phyloP scores from a whole-genome alignment of 2,797 vertebrate genomes.

The Malacoraja senta region DNA sequence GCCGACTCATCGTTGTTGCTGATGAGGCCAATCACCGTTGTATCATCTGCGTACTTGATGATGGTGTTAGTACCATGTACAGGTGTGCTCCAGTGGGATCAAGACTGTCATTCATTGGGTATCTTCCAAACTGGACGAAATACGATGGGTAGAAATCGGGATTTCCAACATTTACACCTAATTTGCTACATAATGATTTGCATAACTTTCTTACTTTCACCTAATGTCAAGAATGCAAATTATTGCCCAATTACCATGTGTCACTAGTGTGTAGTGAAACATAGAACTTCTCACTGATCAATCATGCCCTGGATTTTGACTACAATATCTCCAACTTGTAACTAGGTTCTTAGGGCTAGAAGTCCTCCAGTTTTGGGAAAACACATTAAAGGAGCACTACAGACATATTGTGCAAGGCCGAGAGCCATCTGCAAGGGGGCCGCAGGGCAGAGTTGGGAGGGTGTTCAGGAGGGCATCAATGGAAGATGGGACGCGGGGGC shows the following conservation, averaged over 20 bases:
- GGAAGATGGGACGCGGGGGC: no score
- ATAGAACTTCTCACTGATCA: not conserved
- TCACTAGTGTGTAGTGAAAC: not conserved
- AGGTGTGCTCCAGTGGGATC: not conserved
- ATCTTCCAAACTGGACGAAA: not conserved
- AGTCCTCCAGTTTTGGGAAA: no score
- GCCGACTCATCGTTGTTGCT: no score
- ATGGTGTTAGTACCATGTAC: no score
- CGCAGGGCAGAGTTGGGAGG: no score
- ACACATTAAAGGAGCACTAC: no score
- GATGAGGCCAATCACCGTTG: no score
- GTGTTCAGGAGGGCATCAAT: no score
- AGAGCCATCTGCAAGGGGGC: no score
- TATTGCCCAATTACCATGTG: not conserved
- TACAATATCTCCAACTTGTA: not conserved
- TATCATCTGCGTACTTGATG: no score
- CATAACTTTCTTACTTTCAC: not conserved
- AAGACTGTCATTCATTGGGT: not conserved
- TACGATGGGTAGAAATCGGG: not conserved
- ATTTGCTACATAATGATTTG: not conserved
- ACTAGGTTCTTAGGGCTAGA: no score
- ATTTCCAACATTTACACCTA: not conserved
- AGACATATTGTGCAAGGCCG: no score
- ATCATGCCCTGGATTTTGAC: not conserved
- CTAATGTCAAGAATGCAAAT: not conserved